phyloP scores from a whole-genome alignment of 2,888 invertebrate species.

The Lysandra bellargus region DNA sequence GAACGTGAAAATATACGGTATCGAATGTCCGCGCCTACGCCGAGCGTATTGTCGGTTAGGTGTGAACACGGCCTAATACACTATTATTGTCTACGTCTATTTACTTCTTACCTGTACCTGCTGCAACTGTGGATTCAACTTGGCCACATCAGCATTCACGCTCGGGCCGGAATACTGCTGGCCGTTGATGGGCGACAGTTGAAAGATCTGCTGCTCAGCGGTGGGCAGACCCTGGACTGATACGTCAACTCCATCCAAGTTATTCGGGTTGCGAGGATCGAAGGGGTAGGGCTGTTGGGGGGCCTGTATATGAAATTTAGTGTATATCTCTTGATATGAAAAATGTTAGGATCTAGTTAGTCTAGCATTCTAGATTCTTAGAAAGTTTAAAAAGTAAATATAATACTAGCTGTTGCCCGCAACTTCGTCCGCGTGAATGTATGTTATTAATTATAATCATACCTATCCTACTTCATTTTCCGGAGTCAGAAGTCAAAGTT shows the following conservation, averaged over 20 bases:
- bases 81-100: too few relatives aligned
- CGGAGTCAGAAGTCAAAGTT: too few relatives aligned
- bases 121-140: constrained; percentile 57
- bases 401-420: too few relatives aligned
- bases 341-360: background rate
- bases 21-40: too few relatives aligned
- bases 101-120: constrained; percentile 57
- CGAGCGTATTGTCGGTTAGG: too few relatives aligned
- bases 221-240: constrained; percentile 70
- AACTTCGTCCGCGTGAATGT: too few relatives aligned
- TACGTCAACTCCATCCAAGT: constrained; percentile 58
- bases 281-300: constrained; percentile 52
- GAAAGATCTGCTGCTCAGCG: constrained; percentile 64
- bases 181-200: constrained; percentile 65
- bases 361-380: too few relatives aligned
- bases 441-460: too few relatives aligned
- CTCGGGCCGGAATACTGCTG: constrained; percentile 63
- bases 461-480: too few relatives aligned
- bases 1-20: too few relatives aligned
- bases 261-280: constrained; percentile 50
- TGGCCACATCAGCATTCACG: constrained; percentile 60
- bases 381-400: too few relatives aligned
- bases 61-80: too few relatives aligned
- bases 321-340: background rate
- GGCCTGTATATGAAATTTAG: constrained; percentile 35